phyloP scores from a whole-genome alignment of 2,113 vertebrate genomes.

The Aviceda subcristata region DNA sequence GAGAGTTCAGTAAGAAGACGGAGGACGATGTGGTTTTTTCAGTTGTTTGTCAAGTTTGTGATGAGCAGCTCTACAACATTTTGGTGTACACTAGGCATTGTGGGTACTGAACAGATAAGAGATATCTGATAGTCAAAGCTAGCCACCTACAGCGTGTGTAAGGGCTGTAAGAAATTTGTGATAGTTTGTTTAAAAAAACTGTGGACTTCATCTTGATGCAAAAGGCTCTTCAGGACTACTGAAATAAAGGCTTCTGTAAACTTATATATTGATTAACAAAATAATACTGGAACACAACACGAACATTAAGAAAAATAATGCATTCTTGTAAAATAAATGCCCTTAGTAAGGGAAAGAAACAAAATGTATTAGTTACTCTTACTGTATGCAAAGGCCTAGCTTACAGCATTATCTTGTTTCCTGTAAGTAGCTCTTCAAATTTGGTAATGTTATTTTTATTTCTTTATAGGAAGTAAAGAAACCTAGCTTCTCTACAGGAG shows the following conservation, averaged over 20 bases:
- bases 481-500: neutral
- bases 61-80: neutral
- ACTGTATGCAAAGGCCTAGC: neutral
- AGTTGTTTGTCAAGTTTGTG: neutral
- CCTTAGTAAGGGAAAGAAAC: neutral
- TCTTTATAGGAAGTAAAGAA: neutral
- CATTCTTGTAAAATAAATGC: neutral
- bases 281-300: neutral
- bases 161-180: neutral
- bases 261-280: neutral
- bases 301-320: neutral
- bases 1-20: neutral
- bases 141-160: accelerated
- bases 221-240: neutral
- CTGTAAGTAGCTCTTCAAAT: neutral
- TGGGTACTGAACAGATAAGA: neutral
- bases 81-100: neutral
- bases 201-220: neutral
- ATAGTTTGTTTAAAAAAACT: accelerated
- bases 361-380: neutral
- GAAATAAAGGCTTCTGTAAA: neutral
- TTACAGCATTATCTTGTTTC: neutral
- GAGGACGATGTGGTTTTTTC: neutral
- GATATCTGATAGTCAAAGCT: neutral
- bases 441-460: neutral